These are phyloP conservation scores for Tenthredo amoena DNA, from an alignment of 2,888 invertebrate species.

Conservation along the genomic window DNA sequence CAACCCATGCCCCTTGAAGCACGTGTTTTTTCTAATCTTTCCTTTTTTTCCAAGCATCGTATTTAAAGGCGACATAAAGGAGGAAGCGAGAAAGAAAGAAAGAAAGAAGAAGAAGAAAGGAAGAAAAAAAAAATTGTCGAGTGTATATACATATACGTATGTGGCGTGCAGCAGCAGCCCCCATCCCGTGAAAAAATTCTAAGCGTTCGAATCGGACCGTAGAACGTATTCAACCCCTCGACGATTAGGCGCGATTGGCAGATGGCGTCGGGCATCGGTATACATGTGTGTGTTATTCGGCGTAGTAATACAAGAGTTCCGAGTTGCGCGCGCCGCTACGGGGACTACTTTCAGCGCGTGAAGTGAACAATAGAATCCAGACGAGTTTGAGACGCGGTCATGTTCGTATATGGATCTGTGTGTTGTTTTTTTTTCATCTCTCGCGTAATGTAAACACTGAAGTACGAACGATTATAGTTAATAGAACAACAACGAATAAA, in stretches of 20 bases:
- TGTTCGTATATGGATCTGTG: slow-evolving; percentile 71
- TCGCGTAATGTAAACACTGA: slow-evolving; percentile 66
- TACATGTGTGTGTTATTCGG: slow-evolving; percentile 55
- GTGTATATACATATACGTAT: background rate
- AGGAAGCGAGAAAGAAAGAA: background rate
- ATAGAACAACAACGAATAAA: background rate
- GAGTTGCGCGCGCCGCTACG: slow-evolving; percentile 71
- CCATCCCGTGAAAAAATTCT: background rate
- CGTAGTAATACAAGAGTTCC: slow-evolving; percentile 68
- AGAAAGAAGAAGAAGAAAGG: background rate
- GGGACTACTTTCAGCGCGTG: slow-evolving; percentile 78
- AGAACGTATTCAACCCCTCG: slow-evolving; percentile 45
- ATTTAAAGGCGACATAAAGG: background rate
- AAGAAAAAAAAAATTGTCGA: background rate
- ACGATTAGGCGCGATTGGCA: slow-evolving; percentile 65
- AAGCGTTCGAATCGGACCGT: slow-evolving; percentile 28
- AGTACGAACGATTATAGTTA: slow-evolving; percentile 53
- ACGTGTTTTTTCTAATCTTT: slow-evolving; percentile 23
- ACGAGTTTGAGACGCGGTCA: slow-evolving; percentile 77
- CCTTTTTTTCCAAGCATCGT: background rate
- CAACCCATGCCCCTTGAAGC: background rate
- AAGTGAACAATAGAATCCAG: slow-evolving; percentile 77
- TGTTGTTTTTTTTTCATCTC: slow-evolving; percentile 60
- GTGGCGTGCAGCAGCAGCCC: background rate
- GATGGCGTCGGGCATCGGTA: slow-evolving; percentile 51